Base-by-base conservation (phyloP, 1,140 invertebrate species). In the Cataglyphis hispanica region DNA sequence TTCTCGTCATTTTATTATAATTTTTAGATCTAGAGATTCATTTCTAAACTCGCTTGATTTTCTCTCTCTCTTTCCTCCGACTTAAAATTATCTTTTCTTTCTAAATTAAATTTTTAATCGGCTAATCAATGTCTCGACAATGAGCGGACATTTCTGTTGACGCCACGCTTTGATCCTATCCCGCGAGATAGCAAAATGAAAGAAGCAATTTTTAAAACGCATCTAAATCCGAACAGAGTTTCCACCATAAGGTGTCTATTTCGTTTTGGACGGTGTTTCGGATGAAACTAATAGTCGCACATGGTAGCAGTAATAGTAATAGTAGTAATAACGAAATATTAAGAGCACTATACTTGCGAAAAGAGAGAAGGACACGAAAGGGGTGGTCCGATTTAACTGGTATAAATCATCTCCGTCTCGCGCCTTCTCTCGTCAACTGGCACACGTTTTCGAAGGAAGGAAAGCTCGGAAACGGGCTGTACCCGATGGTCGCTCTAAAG, bases 401-500 rank as follows among this genome's bases (percentile, higher is more conserved):
- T 74, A 88, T 34, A 85, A 69, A 84, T 89, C 72, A 74, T 78
- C 53, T 63, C 69, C 37, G 76, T 46, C 37, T 58, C 50, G 34
- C 76, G 76, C 31, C 70, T 89, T 61, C 50, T 40, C 56, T 72
- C 64, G 27, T 85, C 50, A 31, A 61, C 72, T 85, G 81, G 86
- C 88, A 70, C 88, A 70, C 69, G 34, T 37, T 58, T 77, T 61
- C 63, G 66, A 66, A 58, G 64, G 77, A 87, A 85, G 86, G 63
- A 90, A 91, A 91, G 80, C 86, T 89, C 89, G 74, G 78, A 77
- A 89, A 89, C 89, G 80, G 81, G 87, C 87, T 88, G 89, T 89
- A 91, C 86, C 46, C 61, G 87, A 86, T 83, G 86, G 67, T 86
- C 74, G 87, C 89, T 93, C 93, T 94, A 94, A 94, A 93, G 92